Percentiles rank a stretch among this genome's conserved stretches.
Conservation (phyloP, 37 sponge, comb jelly and placozoan species). For the Cliona cf. orientalis region DNA sequence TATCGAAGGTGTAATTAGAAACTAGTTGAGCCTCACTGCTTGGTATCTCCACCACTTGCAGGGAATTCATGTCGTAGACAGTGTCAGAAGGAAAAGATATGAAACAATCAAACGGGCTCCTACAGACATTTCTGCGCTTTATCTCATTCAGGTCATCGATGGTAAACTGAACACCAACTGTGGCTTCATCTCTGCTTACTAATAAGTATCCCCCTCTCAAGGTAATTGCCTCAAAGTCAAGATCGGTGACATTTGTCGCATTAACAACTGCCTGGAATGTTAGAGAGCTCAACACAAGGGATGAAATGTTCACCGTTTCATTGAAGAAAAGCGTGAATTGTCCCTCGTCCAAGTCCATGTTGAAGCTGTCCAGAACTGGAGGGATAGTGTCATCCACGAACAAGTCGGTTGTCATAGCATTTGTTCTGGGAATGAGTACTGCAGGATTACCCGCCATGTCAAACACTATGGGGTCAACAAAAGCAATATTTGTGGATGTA, state of each 20-base stretch:
- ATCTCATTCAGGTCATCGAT: slow-evolving; percentile 75
- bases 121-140: slow-evolving; percentile 59
- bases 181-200: slow-evolving; percentile 33
- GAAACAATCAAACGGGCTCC: slow-evolving; percentile 46
- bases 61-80: slow-evolving; percentile 45
- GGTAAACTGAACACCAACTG: slow-evolving; percentile 49
- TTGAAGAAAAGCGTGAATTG: slow-evolving; percentile 71
- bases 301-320: slow-evolving; percentile 68
- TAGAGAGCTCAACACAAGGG: slow-evolving; percentile 44
- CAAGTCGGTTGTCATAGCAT: slow-evolving; percentile 20
- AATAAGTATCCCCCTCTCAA: slow-evolving; percentile 39
- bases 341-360: slow-evolving; percentile 78
- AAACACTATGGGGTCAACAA: slow-evolving; percentile 36
- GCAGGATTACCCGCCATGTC: slow-evolving; percentile 82
- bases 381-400: slow-evolving; percentile 49
- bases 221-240: slow-evolving; percentile 21
- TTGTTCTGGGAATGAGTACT: slow-evolving; percentile 12
- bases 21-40: slow-evolving; percentile 46
- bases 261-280: slow-evolving; percentile 69
- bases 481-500: slow-evolving; percentile 37
- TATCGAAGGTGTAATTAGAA: slow-evolving; percentile 57
- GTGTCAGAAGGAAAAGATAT: slow-evolving; percentile 49
- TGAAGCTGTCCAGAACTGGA: slow-evolving; percentile 72
- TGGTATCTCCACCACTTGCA: slow-evolving; percentile 28
- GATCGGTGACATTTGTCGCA: not conserved